Percentiles rank a stretch among this genome's conserved stretches.
Evolutionary conservation across 1,140 invertebrate species (phyloP).

Genomic region (Leguminivora glycinivorella): DNA sequence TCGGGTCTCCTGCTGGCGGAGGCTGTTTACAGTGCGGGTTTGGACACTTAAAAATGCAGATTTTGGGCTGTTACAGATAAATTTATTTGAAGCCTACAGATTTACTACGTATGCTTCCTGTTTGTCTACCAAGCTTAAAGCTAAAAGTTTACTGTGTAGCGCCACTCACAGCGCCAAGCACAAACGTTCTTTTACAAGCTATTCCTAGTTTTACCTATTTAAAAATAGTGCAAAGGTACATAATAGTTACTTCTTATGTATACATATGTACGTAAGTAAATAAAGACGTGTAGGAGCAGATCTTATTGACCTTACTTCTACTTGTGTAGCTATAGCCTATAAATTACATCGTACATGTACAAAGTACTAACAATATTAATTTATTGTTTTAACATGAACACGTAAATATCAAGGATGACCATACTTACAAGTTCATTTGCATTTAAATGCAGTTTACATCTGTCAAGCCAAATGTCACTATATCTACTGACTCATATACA

Average conservation of each 20-base stretch:
- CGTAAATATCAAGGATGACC: not conserved
- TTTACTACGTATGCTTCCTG: no score
- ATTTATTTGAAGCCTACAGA: not conserved
- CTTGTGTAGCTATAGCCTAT: not conserved
- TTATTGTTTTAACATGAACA: not conserved
- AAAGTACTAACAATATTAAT: not conserved
- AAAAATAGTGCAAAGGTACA: no score
- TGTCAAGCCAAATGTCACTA: not conserved
- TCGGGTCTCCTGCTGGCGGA: constrained; percentile 52
- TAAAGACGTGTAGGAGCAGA: not conserved
- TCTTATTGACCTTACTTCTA: not conserved
- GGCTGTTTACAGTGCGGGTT: not conserved
- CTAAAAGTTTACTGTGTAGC: no score
- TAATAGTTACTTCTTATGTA: no score
- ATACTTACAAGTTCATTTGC: not conserved
- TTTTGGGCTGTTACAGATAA: not conserved
- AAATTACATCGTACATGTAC: not conserved
- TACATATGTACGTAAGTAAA: no score
- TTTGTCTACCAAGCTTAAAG: no score
- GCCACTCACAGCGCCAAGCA: no score
- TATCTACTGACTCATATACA: constrained; percentile 1
- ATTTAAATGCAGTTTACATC: not conserved
- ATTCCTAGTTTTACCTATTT: no score
- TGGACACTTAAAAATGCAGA: not conserved
- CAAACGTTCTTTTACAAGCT: no score